phyloP scores from a whole-genome alignment of 1,140 invertebrate species.

The Leptestheria dahalacensis region DNA sequence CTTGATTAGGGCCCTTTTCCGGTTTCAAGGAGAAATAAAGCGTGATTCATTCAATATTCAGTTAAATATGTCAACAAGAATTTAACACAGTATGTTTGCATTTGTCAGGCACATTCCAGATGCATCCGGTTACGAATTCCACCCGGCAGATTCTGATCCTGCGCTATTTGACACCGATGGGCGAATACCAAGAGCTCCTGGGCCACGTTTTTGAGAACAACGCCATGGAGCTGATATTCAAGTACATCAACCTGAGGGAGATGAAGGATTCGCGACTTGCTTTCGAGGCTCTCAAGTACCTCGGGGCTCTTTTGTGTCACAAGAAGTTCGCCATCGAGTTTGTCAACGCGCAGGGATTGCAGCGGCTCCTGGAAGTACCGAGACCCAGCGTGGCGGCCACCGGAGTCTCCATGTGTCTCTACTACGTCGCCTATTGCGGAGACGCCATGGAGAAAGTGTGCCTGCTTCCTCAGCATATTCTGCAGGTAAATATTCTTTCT shows the following conservation, averaged over 20 bases:
- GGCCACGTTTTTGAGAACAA: constrained; percentile 82
- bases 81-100: too few species aligned
- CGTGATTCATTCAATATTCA: too few species aligned
- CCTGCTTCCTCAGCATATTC: constrained; percentile 55
- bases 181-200: constrained; percentile 92
- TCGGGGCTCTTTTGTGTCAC: constrained; percentile 83
- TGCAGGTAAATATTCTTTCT: constrained; percentile 28
- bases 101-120: constrained; percentile 45
- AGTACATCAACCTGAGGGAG: constrained; percentile 76
- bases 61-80: too few species aligned
- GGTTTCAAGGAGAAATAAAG: too few species aligned
- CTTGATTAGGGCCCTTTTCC: too few species aligned
- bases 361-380: constrained; percentile 70
- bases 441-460: constrained; percentile 94
- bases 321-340: constrained; percentile 97
- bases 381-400: constrained; percentile 85
- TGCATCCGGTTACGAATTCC: constrained; percentile 68
- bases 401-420: constrained; percentile 87
- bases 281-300: constrained; percentile 87
- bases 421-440: constrained; percentile 92
- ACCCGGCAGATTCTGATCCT: constrained; percentile 84
- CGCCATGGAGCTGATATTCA: constrained; percentile 71
- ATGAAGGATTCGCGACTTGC: constrained; percentile 77
- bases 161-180: constrained; percentile 82
- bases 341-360: constrained; percentile 65